phyloP scores from a whole-genome alignment of 2,888 invertebrate genomes.

The Apocheima hispidaria region DNA sequence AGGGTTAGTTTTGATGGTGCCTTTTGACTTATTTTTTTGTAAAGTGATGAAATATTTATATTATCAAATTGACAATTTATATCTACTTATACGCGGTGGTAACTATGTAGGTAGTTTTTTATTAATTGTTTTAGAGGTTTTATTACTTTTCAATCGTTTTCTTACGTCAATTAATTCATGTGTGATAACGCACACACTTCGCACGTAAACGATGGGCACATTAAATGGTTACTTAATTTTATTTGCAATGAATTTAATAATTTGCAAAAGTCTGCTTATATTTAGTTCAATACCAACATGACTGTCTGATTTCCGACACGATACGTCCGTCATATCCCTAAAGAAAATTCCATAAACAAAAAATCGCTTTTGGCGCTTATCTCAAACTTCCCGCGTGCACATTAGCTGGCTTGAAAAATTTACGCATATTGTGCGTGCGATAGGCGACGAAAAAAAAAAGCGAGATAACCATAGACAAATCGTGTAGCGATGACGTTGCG shows the following conservation, averaged over 20 bases:
- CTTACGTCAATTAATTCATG: no score
- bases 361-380: conserved; percentile 77
- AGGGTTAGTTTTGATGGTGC: conserved; percentile 55
- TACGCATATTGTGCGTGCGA: conserved; percentile 81
- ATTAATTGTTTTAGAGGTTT: no score
- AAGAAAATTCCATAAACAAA: conserved; percentile 51
- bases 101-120: no score
- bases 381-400: conserved; percentile 79
- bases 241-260: no score
- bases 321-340: conserved; percentile 19
- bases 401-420: conserved; percentile 76
- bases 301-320: conserved; percentile 24
- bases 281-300: conserved; percentile 8
- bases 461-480: conserved; percentile 84
- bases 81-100: no score
- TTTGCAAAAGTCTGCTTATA: neutral
- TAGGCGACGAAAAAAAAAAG: conserved; percentile 74
- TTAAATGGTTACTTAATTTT: no score
- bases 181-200: no score
- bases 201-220: no score
- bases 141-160: no score
- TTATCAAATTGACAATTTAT: neutral
- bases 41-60: neutral
- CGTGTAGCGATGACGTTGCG: conserved; percentile 78
- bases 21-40: conserved; percentile 37